Percentiles rank a stretch among this genome's conserved stretches.
Conservation (phyloP, 1,140 invertebrate species). For the Microplitis mediator region DNA sequence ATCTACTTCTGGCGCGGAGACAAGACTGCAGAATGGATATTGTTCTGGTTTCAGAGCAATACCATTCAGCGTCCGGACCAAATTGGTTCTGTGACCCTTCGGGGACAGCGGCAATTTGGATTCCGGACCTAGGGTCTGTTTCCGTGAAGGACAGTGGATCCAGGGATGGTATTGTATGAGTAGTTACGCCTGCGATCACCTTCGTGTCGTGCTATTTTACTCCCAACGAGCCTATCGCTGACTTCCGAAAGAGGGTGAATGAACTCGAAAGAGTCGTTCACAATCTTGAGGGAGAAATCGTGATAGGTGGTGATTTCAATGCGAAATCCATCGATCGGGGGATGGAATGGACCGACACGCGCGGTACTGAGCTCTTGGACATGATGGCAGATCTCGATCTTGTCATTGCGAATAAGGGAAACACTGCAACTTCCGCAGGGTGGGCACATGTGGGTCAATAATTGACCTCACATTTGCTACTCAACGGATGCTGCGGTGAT, state of each 20-base stretch:
- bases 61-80: too few relatives aligned
- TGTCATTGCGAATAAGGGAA: not conserved
- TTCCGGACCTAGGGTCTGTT: too few relatives aligned
- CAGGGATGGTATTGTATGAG: too few relatives aligned
- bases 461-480: not conserved
- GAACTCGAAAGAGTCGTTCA: not conserved
- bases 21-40: too few relatives aligned
- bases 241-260: conserved; percentile 22
- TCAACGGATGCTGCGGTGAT: not conserved
- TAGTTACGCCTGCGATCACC: too few relatives aligned
- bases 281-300: conserved; percentile 7
- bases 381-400: not conserved
- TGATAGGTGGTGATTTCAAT: not conserved
- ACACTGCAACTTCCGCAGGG: conserved; percentile 21
- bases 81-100: too few relatives aligned
- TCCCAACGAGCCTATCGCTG: conserved; percentile 25
- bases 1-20: too few relatives aligned
- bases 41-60: too few relatives aligned
- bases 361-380: not conserved
- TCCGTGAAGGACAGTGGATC: too few relatives aligned
- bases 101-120: too few relatives aligned
- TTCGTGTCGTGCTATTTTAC: conserved; percentile 35
- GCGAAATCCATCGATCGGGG: not conserved
- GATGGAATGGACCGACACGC: not conserved
- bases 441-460: not conserved